Evolutionary conservation across 1,140 invertebrate genomes (phyloP).

Genomic region (Muscidifurax raptorellus): DNA sequence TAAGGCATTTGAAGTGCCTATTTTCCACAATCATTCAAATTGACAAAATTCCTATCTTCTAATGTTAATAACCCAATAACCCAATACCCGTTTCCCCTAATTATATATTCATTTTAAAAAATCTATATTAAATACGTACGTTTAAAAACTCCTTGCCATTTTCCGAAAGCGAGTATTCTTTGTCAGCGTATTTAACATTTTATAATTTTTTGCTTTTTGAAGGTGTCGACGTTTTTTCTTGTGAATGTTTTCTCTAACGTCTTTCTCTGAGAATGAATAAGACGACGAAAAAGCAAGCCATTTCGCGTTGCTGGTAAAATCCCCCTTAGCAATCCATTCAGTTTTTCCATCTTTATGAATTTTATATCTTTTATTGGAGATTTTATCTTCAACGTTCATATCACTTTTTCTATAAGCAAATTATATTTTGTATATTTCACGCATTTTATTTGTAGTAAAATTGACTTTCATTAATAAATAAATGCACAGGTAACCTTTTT

Average conservation of each 20-base stretch:
- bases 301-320: neutral
- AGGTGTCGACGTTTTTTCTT: neutral
- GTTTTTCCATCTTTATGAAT: neutral
- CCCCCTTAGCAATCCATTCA: neutral
- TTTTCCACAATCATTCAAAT: too few species aligned
- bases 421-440: too few species aligned
- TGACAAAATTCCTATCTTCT: too few species aligned
- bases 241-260: neutral
- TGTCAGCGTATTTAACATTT: neutral
- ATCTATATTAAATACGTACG: neutral
- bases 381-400: neutral
- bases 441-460: too few species aligned
- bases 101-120: too few species aligned
- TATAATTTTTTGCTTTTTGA: neutral
- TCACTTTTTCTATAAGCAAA: too few species aligned
- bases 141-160: conserved; percentile 4
- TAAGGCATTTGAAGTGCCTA: too few species aligned
- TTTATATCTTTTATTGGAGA: neutral
- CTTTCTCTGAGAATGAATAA: neutral
- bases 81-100: too few species aligned
- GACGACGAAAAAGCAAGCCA: neutral
- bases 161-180: neutral
- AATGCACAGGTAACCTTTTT: too few species aligned
- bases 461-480: too few species aligned
- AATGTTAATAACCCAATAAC: too few species aligned